Evolutionary conservation across 2,113 vertebrate species (phyloP).

Genomic region (Pituophis catenifer): DNA sequence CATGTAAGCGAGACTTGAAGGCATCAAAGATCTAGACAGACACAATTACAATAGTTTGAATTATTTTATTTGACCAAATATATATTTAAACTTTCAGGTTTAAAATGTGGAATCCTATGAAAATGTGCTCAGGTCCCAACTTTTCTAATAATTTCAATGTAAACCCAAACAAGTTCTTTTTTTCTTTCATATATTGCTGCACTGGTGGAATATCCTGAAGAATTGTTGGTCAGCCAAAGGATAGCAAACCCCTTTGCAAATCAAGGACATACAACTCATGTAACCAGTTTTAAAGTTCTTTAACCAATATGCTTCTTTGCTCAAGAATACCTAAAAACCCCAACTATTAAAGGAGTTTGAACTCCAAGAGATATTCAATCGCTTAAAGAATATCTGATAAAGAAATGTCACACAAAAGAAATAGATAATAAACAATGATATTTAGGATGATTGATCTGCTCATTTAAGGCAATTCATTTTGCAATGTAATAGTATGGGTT

Average conservation of each 20-base stretch:
- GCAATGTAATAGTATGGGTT: neutral
- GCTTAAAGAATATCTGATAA: neutral
- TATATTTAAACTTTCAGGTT: neutral
- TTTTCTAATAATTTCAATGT: neutral
- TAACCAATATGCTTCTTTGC: neutral
- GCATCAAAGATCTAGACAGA: constrained; percentile 85
- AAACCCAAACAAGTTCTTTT: neutral
- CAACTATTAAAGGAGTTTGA: neutral
- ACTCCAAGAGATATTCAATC: neutral
- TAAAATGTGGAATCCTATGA: neutral
- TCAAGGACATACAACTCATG: neutral
- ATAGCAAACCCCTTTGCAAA: neutral
- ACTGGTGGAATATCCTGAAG: neutral
- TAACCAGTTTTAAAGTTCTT: neutral
- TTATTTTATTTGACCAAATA: neutral
- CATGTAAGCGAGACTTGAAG: constrained; percentile 85
- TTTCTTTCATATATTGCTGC: neutral
- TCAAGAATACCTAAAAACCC: neutral
- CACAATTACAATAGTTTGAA: neutral
- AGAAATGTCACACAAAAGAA: neutral
- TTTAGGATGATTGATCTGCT: neutral
- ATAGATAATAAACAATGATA: neutral
- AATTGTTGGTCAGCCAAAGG: neutral
- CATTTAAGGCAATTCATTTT: neutral
- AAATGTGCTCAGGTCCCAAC: neutral